phyloP scores from a whole-genome alignment of 2,888 invertebrate species.

The Himalopsyche japonica region DNA sequence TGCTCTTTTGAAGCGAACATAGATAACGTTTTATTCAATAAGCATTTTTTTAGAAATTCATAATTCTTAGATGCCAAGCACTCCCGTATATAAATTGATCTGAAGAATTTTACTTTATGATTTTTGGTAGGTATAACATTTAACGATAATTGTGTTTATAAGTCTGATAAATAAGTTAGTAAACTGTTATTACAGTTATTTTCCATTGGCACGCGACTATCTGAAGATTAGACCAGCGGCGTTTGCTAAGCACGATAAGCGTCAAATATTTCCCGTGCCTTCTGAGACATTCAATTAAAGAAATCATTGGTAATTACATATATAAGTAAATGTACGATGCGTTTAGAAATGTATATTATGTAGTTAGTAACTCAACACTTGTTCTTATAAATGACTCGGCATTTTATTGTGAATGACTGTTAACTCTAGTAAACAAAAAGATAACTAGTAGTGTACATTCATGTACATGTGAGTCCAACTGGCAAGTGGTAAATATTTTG shows the following conservation, averaged over 20 bases:
- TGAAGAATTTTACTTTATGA: too few species aligned
- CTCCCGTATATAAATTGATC: too few species aligned
- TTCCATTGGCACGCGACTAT: background rate
- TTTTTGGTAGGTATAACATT: background rate
- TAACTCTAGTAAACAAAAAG: too few species aligned
- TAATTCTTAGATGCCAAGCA: too few species aligned
- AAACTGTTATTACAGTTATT: background rate
- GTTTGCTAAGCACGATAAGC: background rate
- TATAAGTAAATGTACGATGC: background rate
- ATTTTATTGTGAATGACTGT: background rate
- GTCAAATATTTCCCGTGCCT: background rate
- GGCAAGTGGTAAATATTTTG: too few species aligned
- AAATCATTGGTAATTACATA: background rate
- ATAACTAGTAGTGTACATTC: too few species aligned
- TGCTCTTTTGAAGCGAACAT: too few species aligned
- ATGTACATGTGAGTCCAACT: too few species aligned
- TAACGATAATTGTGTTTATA: background rate
- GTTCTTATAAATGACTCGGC: background rate
- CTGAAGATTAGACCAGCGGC: background rate
- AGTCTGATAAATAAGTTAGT: background rate
- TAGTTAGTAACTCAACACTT: background rate
- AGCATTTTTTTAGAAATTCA: too few species aligned
- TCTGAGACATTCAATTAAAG: background rate
- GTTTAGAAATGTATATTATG: background rate
- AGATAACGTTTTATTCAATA: too few species aligned